Base-by-base conservation (phyloP, 2,113 vertebrate genomes). In the Gallinago media region DNA sequence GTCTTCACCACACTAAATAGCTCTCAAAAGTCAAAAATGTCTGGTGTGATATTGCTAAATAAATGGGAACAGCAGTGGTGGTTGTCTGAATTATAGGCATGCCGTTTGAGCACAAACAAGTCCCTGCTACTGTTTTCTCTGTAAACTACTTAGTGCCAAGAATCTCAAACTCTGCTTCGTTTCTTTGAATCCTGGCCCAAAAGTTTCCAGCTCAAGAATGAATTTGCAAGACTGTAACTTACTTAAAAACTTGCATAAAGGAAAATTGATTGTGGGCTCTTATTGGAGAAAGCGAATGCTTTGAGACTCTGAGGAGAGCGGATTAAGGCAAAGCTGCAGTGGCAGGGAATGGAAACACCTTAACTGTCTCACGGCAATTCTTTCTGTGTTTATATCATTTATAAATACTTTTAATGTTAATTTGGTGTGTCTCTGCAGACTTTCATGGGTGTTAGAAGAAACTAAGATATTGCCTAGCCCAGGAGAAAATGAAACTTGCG, bases 111-210 rank as follows among this genome's bases (percentile, higher is more conserved):
- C 83, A 55, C 89, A 74, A 80, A 78, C 80, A 84, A 34, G 47
- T 92, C 87, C 40, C 68, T 63, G 84, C 91, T 92, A 78, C 96
- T 76, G 66, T 96, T 91, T 89, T 76, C 71, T 70, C 78, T 88
- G 49, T 79, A 36, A 89, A 56, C 54, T 47, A 0, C 77, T 85
- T 88, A 56, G 47, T 88, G 91, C 87, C 84, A 89, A 83, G 89
- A 77, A 65, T 62, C 81, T 85, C 67, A 38, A 59, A 23, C 62
- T 63, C 68, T 61, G 61, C 74, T 85, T 78, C 31, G 0, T 66
- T 82, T 75, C 81, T 70, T 80, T 91, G 93, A 84, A 84, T 81
- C 74, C 74, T 34, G 46, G 84, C 81, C 71, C 89, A 32, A 91
- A 89, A 95, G 66, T 96, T 97, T 89, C 88, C 92, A 77, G 79